Evolutionary conservation across 2,888 invertebrate species (phyloP).

Genomic region (Xestia xanthographa): DNA sequence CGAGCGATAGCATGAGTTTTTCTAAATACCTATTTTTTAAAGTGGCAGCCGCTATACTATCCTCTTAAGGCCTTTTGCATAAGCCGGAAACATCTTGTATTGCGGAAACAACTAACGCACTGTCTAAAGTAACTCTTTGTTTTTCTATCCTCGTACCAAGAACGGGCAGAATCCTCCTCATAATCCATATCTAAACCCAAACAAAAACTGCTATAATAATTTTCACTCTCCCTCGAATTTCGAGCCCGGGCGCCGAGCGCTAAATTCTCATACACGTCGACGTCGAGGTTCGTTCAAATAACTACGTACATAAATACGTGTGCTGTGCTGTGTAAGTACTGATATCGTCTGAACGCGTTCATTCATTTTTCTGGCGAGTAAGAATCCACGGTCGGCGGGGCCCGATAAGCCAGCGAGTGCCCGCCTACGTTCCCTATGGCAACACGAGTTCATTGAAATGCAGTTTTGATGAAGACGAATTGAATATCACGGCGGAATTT

Average conservation of each 20-base stretch:
- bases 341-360: conserved; percentile 66
- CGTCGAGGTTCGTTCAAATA: conserved; percentile 58
- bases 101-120: conserved; percentile 2
- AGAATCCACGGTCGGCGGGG: conserved; percentile 58
- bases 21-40: no score
- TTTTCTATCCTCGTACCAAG: neutral
- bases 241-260: conserved; percentile 38
- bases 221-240: conserved; percentile 48
- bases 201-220: conserved; percentile 52
- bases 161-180: neutral
- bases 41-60: no score
- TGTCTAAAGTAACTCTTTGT: conserved; percentile 6
- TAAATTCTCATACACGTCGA: conserved; percentile 62
- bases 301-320: conserved; percentile 53
- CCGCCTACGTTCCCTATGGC: conserved; percentile 57
- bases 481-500: conserved; percentile 51
- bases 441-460: conserved; percentile 61
- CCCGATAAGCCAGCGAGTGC: conserved; percentile 64
- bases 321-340: conserved; percentile 59
- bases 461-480: conserved; percentile 67
- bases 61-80: conserved; percentile 21
- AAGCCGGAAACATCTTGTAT: conserved; percentile 27
- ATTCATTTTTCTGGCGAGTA: conserved; percentile 69
- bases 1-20: no score
- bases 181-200: conserved; percentile 28